phyloP scores from a whole-genome alignment of 2,113 vertebrate genomes.

The Microcebus jonahi region DNA sequence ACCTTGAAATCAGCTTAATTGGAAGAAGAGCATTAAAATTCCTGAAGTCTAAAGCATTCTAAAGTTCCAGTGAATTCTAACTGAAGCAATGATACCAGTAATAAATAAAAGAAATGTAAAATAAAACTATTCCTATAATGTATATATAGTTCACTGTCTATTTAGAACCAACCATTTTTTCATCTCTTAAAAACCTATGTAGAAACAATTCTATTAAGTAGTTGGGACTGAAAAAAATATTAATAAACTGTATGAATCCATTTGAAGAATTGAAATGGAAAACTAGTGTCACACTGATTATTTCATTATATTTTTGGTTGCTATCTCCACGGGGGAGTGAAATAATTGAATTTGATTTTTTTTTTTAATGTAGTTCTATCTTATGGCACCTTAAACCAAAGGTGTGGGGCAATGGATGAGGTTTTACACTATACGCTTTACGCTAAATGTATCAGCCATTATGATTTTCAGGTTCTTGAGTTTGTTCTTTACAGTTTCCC shows the following conservation, averaged over 20 bases:
- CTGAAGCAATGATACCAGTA: neutral
- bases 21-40: neutral
- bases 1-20: neutral
- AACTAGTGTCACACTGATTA: neutral
- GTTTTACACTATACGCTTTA: neutral
- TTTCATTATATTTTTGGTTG: neutral
- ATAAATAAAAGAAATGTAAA: neutral
- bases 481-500: neutral
- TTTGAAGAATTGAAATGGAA: neutral
- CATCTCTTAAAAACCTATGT: neutral
- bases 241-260: neutral
- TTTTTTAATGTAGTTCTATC: neutral
- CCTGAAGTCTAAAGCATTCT: neutral
- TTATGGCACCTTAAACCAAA: neutral
- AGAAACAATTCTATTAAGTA: neutral
- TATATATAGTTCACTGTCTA: neutral
- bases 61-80: neutral
- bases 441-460: neutral
- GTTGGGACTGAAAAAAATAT: neutral
- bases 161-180: neutral
- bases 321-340: neutral
- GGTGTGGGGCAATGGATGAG: neutral
- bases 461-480: neutral
- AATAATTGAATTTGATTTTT: neutral
- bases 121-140: neutral